A percentile compares a stretch with the other conserved stretches of the same genome.
phyloP scores from a whole-genome alignment of 2,113 vertebrate genomes.

The Poicephalus meyeri region DNA sequence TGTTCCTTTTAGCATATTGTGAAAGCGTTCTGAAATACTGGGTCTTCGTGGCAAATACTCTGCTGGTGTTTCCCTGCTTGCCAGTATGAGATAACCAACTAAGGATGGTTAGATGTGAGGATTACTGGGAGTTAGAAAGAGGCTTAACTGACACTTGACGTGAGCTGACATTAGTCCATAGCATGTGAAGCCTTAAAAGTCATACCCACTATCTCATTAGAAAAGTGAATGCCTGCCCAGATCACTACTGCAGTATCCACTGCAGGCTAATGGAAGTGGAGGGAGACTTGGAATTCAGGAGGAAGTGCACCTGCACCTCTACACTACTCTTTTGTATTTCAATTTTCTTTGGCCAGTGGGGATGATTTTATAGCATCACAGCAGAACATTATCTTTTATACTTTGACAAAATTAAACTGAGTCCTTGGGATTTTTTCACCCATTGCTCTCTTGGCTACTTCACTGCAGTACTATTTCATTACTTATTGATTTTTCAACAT shows the following conservation, averaged over 20 bases:
- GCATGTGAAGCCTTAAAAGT: not conserved
- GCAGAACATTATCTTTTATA: slow-evolving; percentile 79
- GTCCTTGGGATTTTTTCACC: slow-evolving; percentile 82
- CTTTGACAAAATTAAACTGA: slow-evolving; percentile 81
- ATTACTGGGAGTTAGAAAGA: not conserved
- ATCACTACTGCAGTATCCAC: not conserved
- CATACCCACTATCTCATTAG: not conserved
- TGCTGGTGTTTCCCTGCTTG: not conserved
- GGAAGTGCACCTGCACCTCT: not conserved
- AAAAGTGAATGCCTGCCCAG: not conserved
- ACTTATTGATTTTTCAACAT: slow-evolving; percentile 82
- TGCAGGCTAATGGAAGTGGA: not conserved
- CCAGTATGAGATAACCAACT: not conserved
- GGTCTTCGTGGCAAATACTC: not conserved
- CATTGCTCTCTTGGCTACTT: slow-evolving; percentile 81
- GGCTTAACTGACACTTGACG: not conserved
- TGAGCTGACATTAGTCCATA: not conserved
- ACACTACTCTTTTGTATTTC: slow-evolving; percentile 43
- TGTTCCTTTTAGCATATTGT: not conserved
- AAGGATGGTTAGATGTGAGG: not conserved
- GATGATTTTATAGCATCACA: slow-evolving; percentile 72
- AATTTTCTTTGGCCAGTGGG: slow-evolving; percentile 69
- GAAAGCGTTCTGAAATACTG: not conserved
- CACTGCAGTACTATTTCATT: slow-evolving; percentile 82
- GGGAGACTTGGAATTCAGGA: not conserved